Conservation (phyloP, 1,140 invertebrate genomes). For the Musca vetustissima region DNA sequence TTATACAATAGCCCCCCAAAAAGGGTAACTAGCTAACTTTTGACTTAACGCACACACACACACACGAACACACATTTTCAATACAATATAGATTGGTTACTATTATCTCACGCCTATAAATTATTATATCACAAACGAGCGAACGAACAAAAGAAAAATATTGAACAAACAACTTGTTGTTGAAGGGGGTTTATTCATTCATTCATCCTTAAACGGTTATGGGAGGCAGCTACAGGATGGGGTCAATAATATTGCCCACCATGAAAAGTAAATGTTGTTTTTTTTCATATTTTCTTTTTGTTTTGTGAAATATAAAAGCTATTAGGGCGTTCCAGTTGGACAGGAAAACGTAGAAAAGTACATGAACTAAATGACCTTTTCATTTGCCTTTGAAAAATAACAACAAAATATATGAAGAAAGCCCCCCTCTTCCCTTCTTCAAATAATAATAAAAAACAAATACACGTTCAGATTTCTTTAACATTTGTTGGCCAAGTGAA, state of each 20-base stretch:
- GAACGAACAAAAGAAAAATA: not conserved
- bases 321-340: not conserved
- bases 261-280: not conserved
- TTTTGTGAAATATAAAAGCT: constrained; percentile 4
- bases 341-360: too few species aligned
- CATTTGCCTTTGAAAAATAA: too few species aligned
- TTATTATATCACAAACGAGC: too few species aligned
- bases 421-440: too few species aligned
- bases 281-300: not conserved
- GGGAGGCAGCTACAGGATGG: too few species aligned
- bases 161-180: constrained; percentile 9
- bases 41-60: not conserved
- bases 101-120: too few species aligned
- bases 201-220: not conserved
- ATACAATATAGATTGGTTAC: not conserved
- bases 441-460: constrained; percentile 2
- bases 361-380: too few species aligned
- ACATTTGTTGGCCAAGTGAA: too few species aligned
- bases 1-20: too few species aligned
- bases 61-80: too few species aligned
- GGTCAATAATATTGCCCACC: not conserved
- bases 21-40: too few species aligned
- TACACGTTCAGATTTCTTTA: not conserved
- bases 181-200: not conserved
- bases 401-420: too few species aligned